Conservation (phyloP, 2,888 invertebrate species). For the Epirrhoe tristata region DNA sequence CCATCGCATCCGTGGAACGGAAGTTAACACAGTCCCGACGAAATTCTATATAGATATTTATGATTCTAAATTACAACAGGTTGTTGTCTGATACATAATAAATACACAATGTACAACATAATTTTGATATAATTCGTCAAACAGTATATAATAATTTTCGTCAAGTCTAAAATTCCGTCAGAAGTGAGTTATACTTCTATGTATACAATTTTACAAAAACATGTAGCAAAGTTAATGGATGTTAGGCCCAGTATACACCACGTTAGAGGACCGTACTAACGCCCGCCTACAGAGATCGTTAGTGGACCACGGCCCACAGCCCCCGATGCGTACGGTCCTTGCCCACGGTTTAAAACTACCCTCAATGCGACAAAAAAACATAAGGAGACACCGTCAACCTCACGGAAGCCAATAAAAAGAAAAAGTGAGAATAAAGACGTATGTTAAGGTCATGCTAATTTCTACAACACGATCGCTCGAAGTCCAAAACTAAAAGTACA, state of each 20-base stretch:
- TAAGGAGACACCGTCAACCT: constrained; percentile 1
- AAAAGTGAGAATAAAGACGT: neutral
- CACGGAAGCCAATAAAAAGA: neutral
- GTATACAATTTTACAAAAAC: neutral
- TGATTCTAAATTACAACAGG: constrained; percentile 20
- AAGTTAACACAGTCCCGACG: constrained; percentile 18
- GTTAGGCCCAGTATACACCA: constrained; percentile 19
- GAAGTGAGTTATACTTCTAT: constrained; percentile 10
- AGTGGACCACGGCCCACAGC: constrained; percentile 71
- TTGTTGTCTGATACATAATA: constrained; percentile 32
- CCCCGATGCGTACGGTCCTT: constrained; percentile 68
- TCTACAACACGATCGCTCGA: neutral
- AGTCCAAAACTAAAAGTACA: neutral
- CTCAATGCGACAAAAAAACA: constrained; percentile 14
- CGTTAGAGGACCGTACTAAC: constrained; percentile 41
- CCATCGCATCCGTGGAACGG: constrained; percentile 20
- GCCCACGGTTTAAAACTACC: constrained; percentile 33
- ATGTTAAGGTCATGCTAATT: neutral
- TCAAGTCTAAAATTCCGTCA: constrained; percentile 24
- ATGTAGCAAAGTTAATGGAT: constrained; percentile 17
- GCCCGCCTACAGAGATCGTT: constrained; percentile 77
- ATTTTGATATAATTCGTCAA: constrained; percentile 17
- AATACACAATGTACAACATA: constrained; percentile 21
- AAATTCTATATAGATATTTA: constrained; percentile 29
- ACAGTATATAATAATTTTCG: constrained; percentile 17